phyloP scores from a whole-genome alignment of 2,113 vertebrate species.

The Calyptomena viridis region DNA sequence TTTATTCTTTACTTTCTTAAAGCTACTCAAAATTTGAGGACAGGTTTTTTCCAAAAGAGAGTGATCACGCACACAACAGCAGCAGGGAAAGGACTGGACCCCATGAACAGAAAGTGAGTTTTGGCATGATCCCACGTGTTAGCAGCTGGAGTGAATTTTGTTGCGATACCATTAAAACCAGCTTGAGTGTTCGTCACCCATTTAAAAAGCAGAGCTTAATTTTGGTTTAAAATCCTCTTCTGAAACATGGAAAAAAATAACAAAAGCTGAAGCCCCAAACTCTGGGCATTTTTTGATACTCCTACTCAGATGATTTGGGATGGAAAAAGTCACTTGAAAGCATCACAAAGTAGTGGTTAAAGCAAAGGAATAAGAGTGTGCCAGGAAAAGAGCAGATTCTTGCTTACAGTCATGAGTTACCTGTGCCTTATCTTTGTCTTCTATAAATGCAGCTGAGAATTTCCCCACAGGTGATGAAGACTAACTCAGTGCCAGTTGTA shows the following conservation, averaged over 20 bases:
- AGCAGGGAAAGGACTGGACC: background rate
- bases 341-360: background rate
- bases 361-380: background rate
- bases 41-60: background rate
- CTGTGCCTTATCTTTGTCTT: background rate
- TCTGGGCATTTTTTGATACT: background rate
- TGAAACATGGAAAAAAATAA: background rate
- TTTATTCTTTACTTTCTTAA: background rate
- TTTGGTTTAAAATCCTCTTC: background rate
- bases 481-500: background rate
- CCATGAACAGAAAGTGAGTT: constrained; percentile 32
- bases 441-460: background rate
- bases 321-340: background rate
- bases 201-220: background rate
- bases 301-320: background rate
- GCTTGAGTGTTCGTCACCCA: background rate
- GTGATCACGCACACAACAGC: background rate
- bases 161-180: constrained; percentile 1
- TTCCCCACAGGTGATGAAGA: background rate
- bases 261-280: background rate
- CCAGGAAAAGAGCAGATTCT: background rate
- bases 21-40: background rate
- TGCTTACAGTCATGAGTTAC: background rate
- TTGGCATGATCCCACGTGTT: background rate
- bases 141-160: constrained; percentile 41